Conservation (phyloP, 2,113 vertebrate genomes). For the Chaetorhynchus papuensis region DNA sequence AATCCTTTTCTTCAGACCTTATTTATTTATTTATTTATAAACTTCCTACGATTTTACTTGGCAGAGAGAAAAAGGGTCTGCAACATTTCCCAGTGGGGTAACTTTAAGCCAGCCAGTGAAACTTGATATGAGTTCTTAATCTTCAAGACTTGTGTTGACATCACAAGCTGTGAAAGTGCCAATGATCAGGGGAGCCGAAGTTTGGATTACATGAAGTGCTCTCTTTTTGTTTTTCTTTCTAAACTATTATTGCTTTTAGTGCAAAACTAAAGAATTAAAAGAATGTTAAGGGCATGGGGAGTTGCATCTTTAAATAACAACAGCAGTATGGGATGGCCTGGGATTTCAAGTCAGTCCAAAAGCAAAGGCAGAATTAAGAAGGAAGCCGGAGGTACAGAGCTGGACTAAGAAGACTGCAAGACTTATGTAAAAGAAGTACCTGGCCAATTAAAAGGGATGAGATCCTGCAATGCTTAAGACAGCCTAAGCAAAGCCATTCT, state of each 20-base stretch:
- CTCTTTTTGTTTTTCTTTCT: background rate
- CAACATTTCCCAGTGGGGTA: background rate
- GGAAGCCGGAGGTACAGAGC: background rate
- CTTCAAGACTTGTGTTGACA: constrained; percentile 12
- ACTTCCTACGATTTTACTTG: background rate
- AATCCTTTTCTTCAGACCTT: background rate
- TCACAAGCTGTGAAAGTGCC: background rate
- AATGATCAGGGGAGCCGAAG: background rate
- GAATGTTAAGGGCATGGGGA: background rate
- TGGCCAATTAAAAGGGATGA: background rate
- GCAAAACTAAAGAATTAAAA: background rate
- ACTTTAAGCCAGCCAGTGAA: background rate
- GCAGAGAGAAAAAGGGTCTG: background rate
- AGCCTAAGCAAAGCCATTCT: background rate
- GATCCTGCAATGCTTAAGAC: background rate
- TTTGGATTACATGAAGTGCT: background rate
- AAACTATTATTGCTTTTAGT: background rate
- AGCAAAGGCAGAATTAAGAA: background rate
- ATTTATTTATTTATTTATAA: background rate
- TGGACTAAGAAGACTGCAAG: background rate
- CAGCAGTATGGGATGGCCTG: background rate
- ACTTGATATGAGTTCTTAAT: constrained; percentile 9
- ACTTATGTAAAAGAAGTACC: background rate
- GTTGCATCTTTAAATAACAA: background rate
- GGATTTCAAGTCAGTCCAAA: background rate